Base-by-base conservation (phyloP, 2,797 vertebrate genomes). In the Valencia hispanica region DNA sequence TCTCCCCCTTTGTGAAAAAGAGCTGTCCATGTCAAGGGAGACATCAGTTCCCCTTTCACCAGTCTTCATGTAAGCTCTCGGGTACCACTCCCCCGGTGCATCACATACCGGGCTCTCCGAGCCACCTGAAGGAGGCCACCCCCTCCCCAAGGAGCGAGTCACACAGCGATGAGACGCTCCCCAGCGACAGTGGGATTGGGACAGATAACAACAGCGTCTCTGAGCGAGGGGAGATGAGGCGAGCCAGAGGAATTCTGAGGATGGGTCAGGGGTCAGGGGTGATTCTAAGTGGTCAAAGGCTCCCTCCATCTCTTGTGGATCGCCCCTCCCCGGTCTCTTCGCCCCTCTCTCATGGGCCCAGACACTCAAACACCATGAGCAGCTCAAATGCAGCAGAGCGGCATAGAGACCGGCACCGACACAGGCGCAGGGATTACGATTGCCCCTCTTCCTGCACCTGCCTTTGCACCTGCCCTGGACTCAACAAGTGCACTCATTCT, bases 161-260 rank as follows among this genome's bases (percentile, higher is more conserved):
- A 0, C 97, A 97, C 90, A 97, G 96, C 20, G 97, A 99, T 0
- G 96, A 98, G 93, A 97, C 97, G 0, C 93, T 98, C 63, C 97
- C 97, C 18, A 98, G 97, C 0, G 97, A 98, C 78, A 98, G 96
- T 1, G 97, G 97, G 1, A 98, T 98, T 0, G 98, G 97, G 12
- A 98, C 97, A 0, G 97, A 99, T 80, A 97, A 98, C 81, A 98
- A 97, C 90, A 97, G 97, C 55, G 96, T 97, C 5, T 98, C 96
- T 0, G 98, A 98, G 84, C 93, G 97, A 4, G 96, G 95, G 0
- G 97, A 98, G 93, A 96, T 97, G 84, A 94, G 92, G 63, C 92
- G 91, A 55, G 78, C 72, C 10, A 79, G 94, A 69, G 89, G 88
- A 75, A 63, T 88, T 76, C 84, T 91, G 74, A 85, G 92, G 72